phyloP scores from a whole-genome alignment of 2,113 vertebrate genomes.

The Morone saxatilis region DNA sequence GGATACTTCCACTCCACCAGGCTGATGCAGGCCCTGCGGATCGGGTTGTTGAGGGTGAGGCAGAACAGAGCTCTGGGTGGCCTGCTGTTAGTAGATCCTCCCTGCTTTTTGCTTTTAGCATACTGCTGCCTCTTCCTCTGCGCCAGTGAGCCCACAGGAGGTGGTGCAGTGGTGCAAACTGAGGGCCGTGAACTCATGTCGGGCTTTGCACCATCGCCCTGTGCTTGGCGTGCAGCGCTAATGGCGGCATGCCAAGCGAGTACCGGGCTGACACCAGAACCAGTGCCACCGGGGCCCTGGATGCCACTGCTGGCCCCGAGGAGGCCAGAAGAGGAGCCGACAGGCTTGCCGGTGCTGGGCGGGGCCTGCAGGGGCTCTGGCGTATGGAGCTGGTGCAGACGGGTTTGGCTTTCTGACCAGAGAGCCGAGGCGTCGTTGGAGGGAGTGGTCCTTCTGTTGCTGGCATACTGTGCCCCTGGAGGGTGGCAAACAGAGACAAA shows the following conservation, averaged over 20 bases:
- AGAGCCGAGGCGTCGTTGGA: constrained; percentile 88
- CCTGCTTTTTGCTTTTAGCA: constrained; percentile 99
- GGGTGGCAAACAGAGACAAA: constrained; percentile 5
- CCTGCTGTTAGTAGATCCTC: constrained; percentile 92
- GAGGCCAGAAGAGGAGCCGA: constrained; percentile 72
- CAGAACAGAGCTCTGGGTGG: constrained; percentile 98
- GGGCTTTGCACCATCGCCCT: constrained; percentile 81
- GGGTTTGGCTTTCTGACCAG: constrained; percentile 88
- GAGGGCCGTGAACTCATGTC: constrained; percentile 83
- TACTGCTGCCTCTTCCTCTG: constrained; percentile 99
- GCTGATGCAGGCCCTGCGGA: constrained; percentile 99
- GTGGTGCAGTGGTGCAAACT: constrained; percentile 63
- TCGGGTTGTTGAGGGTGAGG: constrained; percentile 98
- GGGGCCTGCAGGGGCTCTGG: constrained; percentile 84
- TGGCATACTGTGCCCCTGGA: constrained; percentile 95
- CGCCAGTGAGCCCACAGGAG: constrained; percentile 92
- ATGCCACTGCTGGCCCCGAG: constrained; percentile 52
- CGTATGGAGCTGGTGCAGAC: constrained; percentile 83
- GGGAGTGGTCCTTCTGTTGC: constrained; percentile 89
- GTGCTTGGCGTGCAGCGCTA: constrained; percentile 91
- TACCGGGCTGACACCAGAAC: constrained; percentile 70
- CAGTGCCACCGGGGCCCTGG: constrained; percentile 33
- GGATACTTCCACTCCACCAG: constrained; percentile 99
- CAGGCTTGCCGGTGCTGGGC: constrained; percentile 69
- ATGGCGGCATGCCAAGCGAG: constrained; percentile 97